phyloP scores from a whole-genome alignment of 2,797 vertebrate genomes.

The Melopsittacus undulatus region DNA sequence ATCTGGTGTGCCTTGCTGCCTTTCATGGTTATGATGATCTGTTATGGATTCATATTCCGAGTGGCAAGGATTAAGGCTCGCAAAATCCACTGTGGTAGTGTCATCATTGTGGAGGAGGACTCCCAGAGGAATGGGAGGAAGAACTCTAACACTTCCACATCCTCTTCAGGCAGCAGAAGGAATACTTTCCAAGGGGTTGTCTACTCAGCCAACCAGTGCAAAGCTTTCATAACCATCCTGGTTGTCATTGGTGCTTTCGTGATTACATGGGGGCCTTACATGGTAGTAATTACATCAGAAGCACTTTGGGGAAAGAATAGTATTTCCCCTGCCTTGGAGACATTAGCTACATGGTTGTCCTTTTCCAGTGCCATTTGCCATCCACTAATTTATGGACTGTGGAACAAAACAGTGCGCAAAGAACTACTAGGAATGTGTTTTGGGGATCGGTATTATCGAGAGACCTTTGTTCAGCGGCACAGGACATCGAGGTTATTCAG shows the following conservation, averaged over 20 bases:
- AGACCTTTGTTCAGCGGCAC: slow-evolving; percentile 90
- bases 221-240: slow-evolving; percentile 95
- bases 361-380: slow-evolving; percentile 95
- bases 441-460: slow-evolving; percentile 93
- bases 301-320: slow-evolving; percentile 91
- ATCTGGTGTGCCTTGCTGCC: slow-evolving; percentile 92
- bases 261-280: slow-evolving; percentile 95
- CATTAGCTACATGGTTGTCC: slow-evolving; percentile 93
- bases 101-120: slow-evolving; percentile 85
- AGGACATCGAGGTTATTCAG: slow-evolving; percentile 93
- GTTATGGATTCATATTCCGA: slow-evolving; percentile 95
- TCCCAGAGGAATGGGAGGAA: slow-evolving; percentile 86
- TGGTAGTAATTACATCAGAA: slow-evolving; percentile 90
- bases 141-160: slow-evolving; percentile 94
- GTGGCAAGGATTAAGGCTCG: slow-evolving; percentile 96
- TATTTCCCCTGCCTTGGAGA: slow-evolving; percentile 90
- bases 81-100: slow-evolving; percentile 92
- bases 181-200: slow-evolving; percentile 84
- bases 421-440: slow-evolving; percentile 97
- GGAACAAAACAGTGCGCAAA: slow-evolving; percentile 98
- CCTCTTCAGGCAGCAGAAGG: slow-evolving; percentile 89
- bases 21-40: slow-evolving; percentile 88
- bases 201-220: slow-evolving; percentile 97
- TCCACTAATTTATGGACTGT: slow-evolving; percentile 95
- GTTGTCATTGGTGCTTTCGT: slow-evolving; percentile 95